A percentile compares a stretch with the other conserved stretches of the same genome.
phyloP scores from a whole-genome alignment of 2,888 invertebrate genomes.

The Cryptocheilus praepositus region DNA sequence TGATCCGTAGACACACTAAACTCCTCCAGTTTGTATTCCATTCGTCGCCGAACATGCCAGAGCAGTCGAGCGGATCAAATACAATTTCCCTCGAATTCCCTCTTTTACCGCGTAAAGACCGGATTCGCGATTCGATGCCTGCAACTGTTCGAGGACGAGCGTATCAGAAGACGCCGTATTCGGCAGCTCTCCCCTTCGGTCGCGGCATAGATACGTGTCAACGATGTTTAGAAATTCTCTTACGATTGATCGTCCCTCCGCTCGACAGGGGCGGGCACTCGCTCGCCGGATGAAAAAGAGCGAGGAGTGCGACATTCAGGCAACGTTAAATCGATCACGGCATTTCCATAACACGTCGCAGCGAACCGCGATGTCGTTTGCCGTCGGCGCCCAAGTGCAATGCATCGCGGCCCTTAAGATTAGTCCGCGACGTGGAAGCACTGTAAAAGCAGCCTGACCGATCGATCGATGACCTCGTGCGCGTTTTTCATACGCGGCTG shows the following conservation, averaged over 20 bases:
- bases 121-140: too few species aligned
- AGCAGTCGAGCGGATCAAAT: too few species aligned
- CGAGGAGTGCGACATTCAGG: constrained; percentile 24
- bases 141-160: too few species aligned
- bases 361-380: too few species aligned
- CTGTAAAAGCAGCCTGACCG: constrained; percentile 33
- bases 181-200: too few species aligned
- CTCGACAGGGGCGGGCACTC: background rate
- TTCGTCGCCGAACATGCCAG: too few species aligned
- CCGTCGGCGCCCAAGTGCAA: constrained; percentile 30
- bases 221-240: background rate
- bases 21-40: too few species aligned
- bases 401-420: constrained; percentile 40
- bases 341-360: constrained; percentile 36
- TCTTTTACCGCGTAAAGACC: too few species aligned
- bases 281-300: constrained; percentile 14
- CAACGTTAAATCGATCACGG: constrained; percentile 42
- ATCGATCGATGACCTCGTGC: constrained; percentile 4
- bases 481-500: constrained; percentile 3
- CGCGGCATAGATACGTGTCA: too few species aligned
- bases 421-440: constrained; percentile 40
- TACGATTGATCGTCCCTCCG: constrained; percentile 3
- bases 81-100: too few species aligned
- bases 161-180: too few species aligned
- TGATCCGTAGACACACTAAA: too few species aligned